These are phyloP conservation scores for Mareca strepera DNA, from an alignment of 2,797 vertebrate species.

Conservation along the genomic window DNA sequence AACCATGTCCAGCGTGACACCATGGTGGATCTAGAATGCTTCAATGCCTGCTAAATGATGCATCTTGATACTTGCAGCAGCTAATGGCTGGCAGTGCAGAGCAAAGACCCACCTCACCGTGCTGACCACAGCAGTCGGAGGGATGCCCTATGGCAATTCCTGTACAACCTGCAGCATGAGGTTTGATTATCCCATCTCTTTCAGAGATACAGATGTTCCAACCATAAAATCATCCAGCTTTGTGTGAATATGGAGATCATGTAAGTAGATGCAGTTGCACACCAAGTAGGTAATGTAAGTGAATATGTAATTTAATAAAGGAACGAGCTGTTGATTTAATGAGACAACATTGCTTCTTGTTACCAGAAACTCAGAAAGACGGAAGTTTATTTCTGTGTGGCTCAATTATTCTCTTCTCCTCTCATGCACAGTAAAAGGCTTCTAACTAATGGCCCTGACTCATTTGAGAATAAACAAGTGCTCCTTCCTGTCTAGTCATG, in stretches of 20 bases:
- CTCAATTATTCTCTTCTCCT: not conserved
- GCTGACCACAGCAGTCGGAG: fast-evolving
- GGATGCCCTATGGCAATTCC: not conserved
- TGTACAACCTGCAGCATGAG: not conserved
- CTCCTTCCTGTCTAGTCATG: slow-evolving; percentile 13
- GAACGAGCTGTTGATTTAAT: slow-evolving; percentile 35
- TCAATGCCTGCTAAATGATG: not conserved
- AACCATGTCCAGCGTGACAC: not conserved
- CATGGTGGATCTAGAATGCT: not conserved
- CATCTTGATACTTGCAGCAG: not conserved
- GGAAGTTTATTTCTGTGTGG: slow-evolving; percentile 15
- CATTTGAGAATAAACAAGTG: slow-evolving; percentile 25
- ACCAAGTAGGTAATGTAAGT: not conserved
- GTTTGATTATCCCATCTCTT: not conserved
- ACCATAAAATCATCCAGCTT: not conserved
- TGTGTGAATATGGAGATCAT: not conserved
- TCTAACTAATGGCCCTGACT: slow-evolving; percentile 35
- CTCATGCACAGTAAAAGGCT: slow-evolving; percentile 8
- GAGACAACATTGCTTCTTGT: slow-evolving; percentile 4
- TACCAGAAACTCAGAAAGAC: not conserved
- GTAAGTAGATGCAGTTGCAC: not conserved
- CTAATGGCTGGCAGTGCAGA: not conserved
- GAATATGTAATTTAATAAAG: slow-evolving; percentile 51
- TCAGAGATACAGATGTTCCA: not conserved
- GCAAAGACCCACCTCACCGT: not conserved